Evolutionary conservation across 2,113 vertebrate species (phyloP).

Genomic region (Bagarius yarrelli): DNA sequence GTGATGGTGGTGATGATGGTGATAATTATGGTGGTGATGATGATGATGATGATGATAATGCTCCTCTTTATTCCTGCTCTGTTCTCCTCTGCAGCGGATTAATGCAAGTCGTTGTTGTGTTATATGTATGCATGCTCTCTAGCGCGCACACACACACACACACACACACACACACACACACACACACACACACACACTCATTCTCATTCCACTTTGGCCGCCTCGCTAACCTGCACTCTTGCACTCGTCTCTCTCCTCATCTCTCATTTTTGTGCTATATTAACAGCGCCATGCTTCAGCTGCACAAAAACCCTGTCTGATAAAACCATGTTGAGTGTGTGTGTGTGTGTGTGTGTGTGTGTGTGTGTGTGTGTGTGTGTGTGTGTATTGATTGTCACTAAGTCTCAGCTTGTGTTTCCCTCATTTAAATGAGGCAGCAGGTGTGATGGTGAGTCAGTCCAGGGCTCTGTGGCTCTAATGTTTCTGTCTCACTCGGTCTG

Average conservation of each 20-base stretch:
- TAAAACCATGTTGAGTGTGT: not conserved
- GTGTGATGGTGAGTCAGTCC: not conserved
- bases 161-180: conserved; percentile 2
- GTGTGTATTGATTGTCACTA: not conserved
- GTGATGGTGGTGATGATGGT: not conserved
- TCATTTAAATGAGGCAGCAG: conserved; percentile 23
- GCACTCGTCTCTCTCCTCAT: conserved; percentile 22
- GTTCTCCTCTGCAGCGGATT: not conserved
- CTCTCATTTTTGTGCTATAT: conserved; percentile 35
- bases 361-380: not conserved
- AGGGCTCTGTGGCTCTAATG: not conserved
- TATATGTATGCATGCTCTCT: conserved; percentile 4
- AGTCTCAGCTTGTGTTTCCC: not conserved
- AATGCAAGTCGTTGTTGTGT: not conserved
- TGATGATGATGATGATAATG: not conserved
- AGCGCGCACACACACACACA: not conserved
- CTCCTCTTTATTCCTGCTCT: not conserved
- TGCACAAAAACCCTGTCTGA: conserved; percentile 4
- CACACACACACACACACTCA: not conserved
- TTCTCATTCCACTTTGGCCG: conserved; percentile 10
- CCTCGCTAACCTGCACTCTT: not conserved
- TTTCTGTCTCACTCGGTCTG: not conserved
- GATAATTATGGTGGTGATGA: not conserved
- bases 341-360: not conserved
- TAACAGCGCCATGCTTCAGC: conserved; percentile 24